Conservation (phyloP, 2,888 invertebrate species). For the Ennomos fuscantarius region DNA sequence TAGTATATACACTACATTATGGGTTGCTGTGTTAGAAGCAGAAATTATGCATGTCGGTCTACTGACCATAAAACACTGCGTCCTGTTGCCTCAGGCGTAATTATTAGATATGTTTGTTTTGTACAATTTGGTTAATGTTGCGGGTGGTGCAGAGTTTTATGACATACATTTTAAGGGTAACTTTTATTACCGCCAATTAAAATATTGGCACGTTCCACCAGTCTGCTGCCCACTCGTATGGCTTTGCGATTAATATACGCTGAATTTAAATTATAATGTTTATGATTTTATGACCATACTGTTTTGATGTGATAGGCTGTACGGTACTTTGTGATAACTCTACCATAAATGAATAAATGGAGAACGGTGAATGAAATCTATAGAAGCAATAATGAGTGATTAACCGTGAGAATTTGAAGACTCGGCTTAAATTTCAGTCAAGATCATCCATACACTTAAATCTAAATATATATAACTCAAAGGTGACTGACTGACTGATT, state of each 20-base stretch:
- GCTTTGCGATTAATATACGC: constrained; percentile 26
- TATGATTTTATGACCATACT: constrained; percentile 16
- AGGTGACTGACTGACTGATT: no score
- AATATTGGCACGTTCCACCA: constrained; percentile 35
- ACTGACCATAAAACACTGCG: constrained; percentile 11
- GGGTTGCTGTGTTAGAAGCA: no score
- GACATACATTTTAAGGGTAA: constrained; percentile 57
- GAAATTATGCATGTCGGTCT: not conserved
- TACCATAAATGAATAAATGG: no score
- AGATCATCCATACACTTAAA: no score
- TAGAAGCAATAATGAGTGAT: no score
- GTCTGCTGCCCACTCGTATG: constrained; percentile 13
- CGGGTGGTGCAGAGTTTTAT: constrained; percentile 61
- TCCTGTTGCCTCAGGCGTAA: constrained; percentile 57
- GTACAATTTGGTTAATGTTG: constrained; percentile 78
- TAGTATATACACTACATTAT: no score
- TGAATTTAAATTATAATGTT: constrained; percentile 22
- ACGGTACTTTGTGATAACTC: no score
- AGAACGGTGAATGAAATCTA: no score
- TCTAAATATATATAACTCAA: no score
- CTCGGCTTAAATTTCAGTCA: no score
- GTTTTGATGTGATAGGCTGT: not conserved
- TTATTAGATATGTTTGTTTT: constrained; percentile 79
- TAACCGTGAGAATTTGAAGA: no score
- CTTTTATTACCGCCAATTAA: constrained; percentile 41